Evolutionary conservation across 53 echinoderm and acorn worm genomes (phyloP).

Genomic region (Patiria pectinifera): DNA sequence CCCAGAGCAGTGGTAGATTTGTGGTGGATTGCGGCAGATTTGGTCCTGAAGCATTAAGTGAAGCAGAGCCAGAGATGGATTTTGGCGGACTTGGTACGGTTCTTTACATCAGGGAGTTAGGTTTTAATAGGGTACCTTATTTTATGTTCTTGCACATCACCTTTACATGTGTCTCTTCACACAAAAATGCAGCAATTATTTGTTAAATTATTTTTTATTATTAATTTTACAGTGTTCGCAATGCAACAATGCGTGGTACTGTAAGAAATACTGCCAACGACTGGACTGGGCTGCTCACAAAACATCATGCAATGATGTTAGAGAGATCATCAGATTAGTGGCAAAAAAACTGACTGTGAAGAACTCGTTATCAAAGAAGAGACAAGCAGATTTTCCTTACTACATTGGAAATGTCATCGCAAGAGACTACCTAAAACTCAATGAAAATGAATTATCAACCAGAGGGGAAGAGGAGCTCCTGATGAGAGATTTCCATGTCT

Average conservation of each 20-base stretch:
- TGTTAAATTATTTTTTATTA: no score
- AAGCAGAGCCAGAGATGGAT: no score
- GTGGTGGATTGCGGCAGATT: no score
- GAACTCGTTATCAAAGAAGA: not conserved
- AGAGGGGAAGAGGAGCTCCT: not conserved
- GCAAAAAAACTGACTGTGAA: not conserved
- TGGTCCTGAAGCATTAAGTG: no score
- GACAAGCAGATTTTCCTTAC: slow-evolving; percentile 19
- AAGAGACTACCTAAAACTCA: slow-evolving; percentile 45
- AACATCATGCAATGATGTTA: slow-evolving; percentile 11
- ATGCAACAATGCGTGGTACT: slow-evolving; percentile 44
- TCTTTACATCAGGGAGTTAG: no score
- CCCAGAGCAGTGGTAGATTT: no score
- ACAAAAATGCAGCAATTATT: no score
- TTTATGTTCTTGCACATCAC: no score
- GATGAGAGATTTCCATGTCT: slow-evolving; percentile 46
- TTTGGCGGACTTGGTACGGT: no score
- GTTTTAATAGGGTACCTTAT: no score
- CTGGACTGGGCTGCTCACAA: slow-evolving; percentile 46
- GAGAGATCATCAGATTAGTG: not conserved
- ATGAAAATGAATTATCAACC: slow-evolving; percentile 46
- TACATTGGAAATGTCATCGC: slow-evolving; percentile 65
- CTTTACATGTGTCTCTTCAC: no score
- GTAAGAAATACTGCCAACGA: slow-evolving; percentile 33
- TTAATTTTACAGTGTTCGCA: slow-evolving; percentile 56